Base-by-base conservation (phyloP, 2,113 vertebrate species). In the Apus apus region DNA sequence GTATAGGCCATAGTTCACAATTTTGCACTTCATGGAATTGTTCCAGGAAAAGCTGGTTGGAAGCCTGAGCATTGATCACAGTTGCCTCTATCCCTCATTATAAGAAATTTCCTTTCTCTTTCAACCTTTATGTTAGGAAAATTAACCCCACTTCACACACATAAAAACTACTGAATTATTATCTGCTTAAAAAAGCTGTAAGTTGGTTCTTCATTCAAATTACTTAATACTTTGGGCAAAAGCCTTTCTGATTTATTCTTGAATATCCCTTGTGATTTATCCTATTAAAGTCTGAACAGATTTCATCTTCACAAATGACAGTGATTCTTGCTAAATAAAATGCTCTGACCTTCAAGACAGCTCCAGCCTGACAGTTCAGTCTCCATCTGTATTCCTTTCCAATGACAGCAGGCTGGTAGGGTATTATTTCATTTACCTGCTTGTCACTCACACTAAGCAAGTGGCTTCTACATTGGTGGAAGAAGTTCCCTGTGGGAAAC, bases 241-340 rank as follows among this genome's bases (percentile, higher is more conserved):
- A 6, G 15, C 30, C 62, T 87, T 89, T 93, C 85, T 94, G 96
- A 88, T 96, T 97, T 97, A 95, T 97, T 86, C 85, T 85, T 43
- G 97, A 96, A 95, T 80, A 94, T 93, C 93, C 73, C 90, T 58
- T 64, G 93, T 95, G 96, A 97, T 91, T 97, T 96, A 95, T 76
- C 85, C 94, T 95, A 94, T 94, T 96, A 92, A 95, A 84, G 72
- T 64, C 86, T 81, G 90, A 92, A 83, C 62, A 96, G 97, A 97
- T 97, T 96, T 96, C 90, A 96, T 96, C 94, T 96, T 85, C 86
- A 85, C 82, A 92, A 96, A 95, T 94, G 97, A 96, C 92, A 95
- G 76, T 74, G 91, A 97, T 96, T 93, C 93, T 96, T 76, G 82
- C 94, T 96, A 97, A 96, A 97, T 97, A 95, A 96, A 97, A 95